Evolutionary conservation across 2,113 vertebrate species (phyloP).

Genomic region (Pomatostomus ruficeps): DNA sequence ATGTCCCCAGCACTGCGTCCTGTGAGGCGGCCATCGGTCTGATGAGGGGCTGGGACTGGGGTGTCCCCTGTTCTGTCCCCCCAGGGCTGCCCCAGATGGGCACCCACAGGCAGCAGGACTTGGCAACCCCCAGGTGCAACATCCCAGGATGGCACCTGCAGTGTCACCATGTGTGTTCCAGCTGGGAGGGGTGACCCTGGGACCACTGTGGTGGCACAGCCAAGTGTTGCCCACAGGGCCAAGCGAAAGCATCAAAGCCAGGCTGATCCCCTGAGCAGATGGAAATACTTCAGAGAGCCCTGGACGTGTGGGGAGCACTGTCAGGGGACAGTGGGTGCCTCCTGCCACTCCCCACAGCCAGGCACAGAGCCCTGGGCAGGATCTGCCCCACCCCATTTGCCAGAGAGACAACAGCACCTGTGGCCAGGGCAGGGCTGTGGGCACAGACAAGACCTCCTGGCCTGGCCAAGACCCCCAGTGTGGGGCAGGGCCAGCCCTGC

Average conservation of each 20-base stretch:
- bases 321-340: background rate
- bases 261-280: background rate
- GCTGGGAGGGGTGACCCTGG: background rate
- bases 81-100: background rate
- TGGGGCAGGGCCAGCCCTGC: background rate
- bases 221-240: rapidly evolving
- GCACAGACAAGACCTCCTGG: background rate
- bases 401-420: background rate
- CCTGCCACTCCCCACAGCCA: background rate
- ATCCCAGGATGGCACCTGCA: background rate
- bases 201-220: background rate
- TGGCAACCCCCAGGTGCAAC: background rate
- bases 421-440: background rate
- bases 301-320: rapidly evolving
- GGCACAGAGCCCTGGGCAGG: background rate
- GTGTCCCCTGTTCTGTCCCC: rapidly evolving
- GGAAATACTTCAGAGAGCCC: background rate
- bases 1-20: background rate
- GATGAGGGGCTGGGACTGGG: background rate
- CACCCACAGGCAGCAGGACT: background rate
- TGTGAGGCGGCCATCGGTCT: rapidly evolving
- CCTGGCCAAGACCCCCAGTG: background rate
- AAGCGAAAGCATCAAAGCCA: background rate
- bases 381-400: rapidly evolving
- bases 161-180: background rate